Evolutionary conservation across 2,113 vertebrate genomes (phyloP).

Genomic region (Chrysochloris asiatica): DNA sequence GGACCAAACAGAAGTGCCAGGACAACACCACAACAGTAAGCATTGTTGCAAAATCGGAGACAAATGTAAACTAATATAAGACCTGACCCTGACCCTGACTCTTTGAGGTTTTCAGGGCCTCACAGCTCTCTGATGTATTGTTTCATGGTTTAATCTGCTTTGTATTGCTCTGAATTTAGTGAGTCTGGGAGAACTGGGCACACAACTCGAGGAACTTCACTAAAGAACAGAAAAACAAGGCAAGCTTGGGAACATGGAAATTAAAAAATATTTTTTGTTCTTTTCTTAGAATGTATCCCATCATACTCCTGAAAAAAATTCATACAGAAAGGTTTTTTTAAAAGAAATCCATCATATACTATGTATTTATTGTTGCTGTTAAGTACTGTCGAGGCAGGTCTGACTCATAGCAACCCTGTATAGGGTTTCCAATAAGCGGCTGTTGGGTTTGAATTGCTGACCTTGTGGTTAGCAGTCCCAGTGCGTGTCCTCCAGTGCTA

Average conservation of each 20-base stretch:
- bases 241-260: slow-evolving; percentile 36
- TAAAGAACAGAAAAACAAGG: slow-evolving; percentile 49
- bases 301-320: slow-evolving; percentile 29
- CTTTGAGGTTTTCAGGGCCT: slow-evolving; percentile 27
- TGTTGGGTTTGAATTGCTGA: too few relatives aligned
- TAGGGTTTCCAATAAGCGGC: too few relatives aligned
- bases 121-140: not conserved
- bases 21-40: slow-evolving; percentile 21
- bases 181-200: not conserved
- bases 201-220: slow-evolving; percentile 31
- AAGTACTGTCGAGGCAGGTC: too few relatives aligned
- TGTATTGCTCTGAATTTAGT: slow-evolving; percentile 35
- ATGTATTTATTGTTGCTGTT: too few relatives aligned
- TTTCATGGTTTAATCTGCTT: slow-evolving; percentile 35
- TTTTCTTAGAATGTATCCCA: slow-evolving; percentile 32
- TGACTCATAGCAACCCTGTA: too few relatives aligned
- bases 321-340: slow-evolving; percentile 20
- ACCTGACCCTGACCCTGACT: not conserved
- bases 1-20: slow-evolving; percentile 26
- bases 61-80: slow-evolving; percentile 49
- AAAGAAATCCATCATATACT: not conserved
- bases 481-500: not conserved
- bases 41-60: slow-evolving; percentile 45
- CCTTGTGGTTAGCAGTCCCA: too few relatives aligned
- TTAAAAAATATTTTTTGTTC: slow-evolving; percentile 68